phyloP scores from a whole-genome alignment of 1,140 invertebrate genomes.

The Atta texana region DNA sequence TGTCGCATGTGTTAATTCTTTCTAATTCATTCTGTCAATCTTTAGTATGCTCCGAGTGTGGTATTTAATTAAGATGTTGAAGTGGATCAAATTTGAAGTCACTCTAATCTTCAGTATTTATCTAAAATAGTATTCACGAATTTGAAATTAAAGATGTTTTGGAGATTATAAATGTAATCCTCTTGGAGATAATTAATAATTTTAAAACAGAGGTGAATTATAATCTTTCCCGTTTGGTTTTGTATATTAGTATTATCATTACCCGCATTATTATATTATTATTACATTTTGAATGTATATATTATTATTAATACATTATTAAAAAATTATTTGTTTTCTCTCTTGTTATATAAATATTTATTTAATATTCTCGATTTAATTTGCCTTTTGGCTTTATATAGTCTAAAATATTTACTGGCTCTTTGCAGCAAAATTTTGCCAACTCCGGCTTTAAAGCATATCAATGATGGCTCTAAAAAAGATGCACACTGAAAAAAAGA shows the following conservation, averaged over 20 bases:
- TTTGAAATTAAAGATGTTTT: not conserved
- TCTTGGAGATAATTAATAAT: not conserved
- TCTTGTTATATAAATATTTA: not conserved
- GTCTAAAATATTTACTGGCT: not conserved
- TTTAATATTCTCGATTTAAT: not conserved
- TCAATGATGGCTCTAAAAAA: not conserved
- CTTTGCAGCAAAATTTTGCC: not conserved
- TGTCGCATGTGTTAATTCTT: not conserved
- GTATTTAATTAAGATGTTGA: not conserved
- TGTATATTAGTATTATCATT: not conserved
- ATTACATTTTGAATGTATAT: not conserved
- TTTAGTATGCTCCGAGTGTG: not conserved
- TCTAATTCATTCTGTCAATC: not conserved
- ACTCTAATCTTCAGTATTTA: not conserved
- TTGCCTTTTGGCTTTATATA: not conserved
- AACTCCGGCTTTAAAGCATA: not conserved
- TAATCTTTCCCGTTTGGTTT: too few relatives aligned
- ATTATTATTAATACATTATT: too few relatives aligned
- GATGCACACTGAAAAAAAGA: too few relatives aligned
- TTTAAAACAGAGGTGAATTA: not conserved
- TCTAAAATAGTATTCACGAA: not conserved
- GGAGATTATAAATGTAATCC: not conserved
- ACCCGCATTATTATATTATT: not conserved
- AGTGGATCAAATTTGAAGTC: not conserved
- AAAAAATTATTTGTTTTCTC: too few relatives aligned